Conservation (phyloP, 2,797 vertebrate species). For the Cephalopachus bancanus region DNA sequence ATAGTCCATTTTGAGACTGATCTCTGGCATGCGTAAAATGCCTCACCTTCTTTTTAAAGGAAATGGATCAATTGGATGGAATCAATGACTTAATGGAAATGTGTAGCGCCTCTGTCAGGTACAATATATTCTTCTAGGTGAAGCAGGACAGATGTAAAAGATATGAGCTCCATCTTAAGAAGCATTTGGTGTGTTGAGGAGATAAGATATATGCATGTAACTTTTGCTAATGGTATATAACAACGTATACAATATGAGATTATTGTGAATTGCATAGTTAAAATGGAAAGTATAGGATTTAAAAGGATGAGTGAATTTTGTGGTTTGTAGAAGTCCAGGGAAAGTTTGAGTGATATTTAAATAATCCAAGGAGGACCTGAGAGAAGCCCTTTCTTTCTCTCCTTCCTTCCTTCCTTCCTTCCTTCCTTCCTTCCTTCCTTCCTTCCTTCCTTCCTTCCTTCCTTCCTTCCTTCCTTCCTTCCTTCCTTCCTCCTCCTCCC, state of each 20-base stretch:
- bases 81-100: constrained; percentile 30
- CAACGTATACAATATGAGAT: background rate
- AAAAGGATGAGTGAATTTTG: background rate
- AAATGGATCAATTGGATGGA: background rate
- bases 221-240: background rate
- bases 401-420: too few species aligned
- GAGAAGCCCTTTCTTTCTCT: background rate
- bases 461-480: too few species aligned
- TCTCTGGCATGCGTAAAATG: background rate
- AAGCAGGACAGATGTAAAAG: background rate
- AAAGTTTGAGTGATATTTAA: background rate
- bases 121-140: background rate
- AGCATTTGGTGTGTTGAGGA: background rate
- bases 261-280: background rate
- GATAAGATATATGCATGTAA: background rate
- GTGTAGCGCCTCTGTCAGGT: background rate
- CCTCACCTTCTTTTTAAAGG: background rate
- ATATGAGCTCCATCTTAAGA: background rate
- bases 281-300: background rate
- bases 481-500: too few species aligned
- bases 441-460: too few species aligned
- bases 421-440: too few species aligned
- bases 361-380: constrained; percentile 3
- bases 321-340: background rate
- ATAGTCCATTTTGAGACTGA: background rate